Conservation (phyloP, 2,888 invertebrate species). For the Lycia hirtaria region DNA sequence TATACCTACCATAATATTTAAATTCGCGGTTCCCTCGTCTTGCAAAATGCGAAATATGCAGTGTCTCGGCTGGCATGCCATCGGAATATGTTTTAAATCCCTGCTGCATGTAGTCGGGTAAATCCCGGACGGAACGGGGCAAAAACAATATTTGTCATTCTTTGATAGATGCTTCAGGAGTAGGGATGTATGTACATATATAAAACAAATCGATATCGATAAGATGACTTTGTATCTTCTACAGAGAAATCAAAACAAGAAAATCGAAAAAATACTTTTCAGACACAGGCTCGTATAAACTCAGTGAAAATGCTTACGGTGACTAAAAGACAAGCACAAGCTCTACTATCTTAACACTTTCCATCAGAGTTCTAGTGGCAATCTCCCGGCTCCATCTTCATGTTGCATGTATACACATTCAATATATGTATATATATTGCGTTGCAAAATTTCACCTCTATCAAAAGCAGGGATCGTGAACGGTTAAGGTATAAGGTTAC, state of each 20-base stretch:
- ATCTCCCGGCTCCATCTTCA: too few species aligned
- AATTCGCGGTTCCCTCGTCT: background rate
- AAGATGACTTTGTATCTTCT: background rate
- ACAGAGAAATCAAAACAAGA: background rate
- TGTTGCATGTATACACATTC: too few species aligned
- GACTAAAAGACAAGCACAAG: too few species aligned
- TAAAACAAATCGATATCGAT: slow-evolving; percentile 40
- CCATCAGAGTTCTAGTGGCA: too few species aligned
- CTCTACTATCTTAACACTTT: too few species aligned
- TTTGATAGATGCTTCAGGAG: slow-evolving; percentile 68
- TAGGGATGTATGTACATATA: slow-evolving; percentile 51
- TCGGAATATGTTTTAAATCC: slow-evolving; percentile 40
- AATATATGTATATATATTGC: too few species aligned
- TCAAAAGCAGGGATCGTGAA: too few species aligned
- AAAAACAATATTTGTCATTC: slow-evolving; percentile 80
- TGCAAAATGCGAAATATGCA: slow-evolving; percentile 33
- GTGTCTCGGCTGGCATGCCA: slow-evolving; percentile 11
- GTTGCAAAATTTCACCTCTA: too few species aligned
- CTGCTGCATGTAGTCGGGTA: slow-evolving; percentile 19
- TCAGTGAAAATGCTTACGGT: too few species aligned
- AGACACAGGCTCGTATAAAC: too few species aligned
- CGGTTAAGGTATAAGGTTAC: too few species aligned
- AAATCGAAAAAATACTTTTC: too few species aligned
- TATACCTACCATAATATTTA: background rate
- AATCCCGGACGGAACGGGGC: slow-evolving; percentile 32